phyloP scores from a whole-genome alignment of 2,113 vertebrate species.

The mouse (Mus musculus) region GRCm39 chr12:46691501-46692000 shows the following conservation, averaged over 20 bases:
- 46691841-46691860: neutral
- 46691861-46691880: slow-evolving; percentile 21
- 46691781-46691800: slow-evolving; percentile 19
- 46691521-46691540: slow-evolving; percentile 33
- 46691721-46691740: neutral
- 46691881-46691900: neutral
- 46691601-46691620: neutral
- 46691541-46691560: slow-evolving; percentile 47
- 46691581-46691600: slow-evolving; percentile 28
- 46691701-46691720: slow-evolving; percentile 9
- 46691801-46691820: neutral
- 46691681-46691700: neutral
- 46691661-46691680: neutral
- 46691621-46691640: neutral
- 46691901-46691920: slow-evolving; percentile 43
- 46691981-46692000: slow-evolving; percentile 47
- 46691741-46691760: slow-evolving; percentile 39
- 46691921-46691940: slow-evolving; percentile 21
- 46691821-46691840: neutral
- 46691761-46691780: slow-evolving; percentile 22
- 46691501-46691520: slow-evolving; percentile 43
- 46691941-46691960: slow-evolving; percentile 33
- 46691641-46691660: neutral
- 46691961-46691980: slow-evolving; percentile 34
- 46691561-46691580: neutral